Evolutionary conservation across 2,888 invertebrate species (phyloP).

Genomic region (Agrotis clavis): DNA sequence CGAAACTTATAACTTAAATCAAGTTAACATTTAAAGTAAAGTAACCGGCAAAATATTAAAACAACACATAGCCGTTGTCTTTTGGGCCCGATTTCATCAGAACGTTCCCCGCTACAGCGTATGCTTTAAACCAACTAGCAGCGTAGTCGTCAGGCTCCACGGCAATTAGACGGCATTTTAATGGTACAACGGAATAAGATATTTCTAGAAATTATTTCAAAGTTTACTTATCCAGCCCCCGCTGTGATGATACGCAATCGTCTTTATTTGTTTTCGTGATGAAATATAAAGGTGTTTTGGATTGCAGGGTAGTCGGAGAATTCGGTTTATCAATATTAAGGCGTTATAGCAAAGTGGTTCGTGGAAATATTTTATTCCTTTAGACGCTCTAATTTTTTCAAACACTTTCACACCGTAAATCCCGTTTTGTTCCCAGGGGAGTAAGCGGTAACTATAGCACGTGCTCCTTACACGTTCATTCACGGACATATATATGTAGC

Average conservation of each 20-base stretch:
- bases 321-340: background rate
- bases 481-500: too few species aligned
- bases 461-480: too few species aligned
- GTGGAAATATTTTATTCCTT: too few species aligned
- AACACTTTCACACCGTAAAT: too few species aligned
- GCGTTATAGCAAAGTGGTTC: too few species aligned
- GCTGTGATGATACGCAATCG: constrained; percentile 20
- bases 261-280: constrained; percentile 38
- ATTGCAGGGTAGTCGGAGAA: background rate
- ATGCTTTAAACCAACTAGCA: constrained; percentile 14
- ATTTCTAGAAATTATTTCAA: constrained; percentile 60
- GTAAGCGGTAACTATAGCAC: too few species aligned
- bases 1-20: too few species aligned
- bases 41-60: background rate
- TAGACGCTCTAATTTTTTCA: too few species aligned
- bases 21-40: background rate
- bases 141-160: constrained; percentile 51
- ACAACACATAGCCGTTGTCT: too few species aligned
- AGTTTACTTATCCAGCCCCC: constrained; percentile 42
- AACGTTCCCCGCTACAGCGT: constrained; percentile 7
- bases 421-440: too few species aligned
- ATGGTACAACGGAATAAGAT: constrained; percentile 62
- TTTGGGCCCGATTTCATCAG: background rate
- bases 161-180: constrained; percentile 69
- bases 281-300: constrained; percentile 5